Evolutionary conservation across 1,140 invertebrate genomes (phyloP).

Genomic region (Thaumatotibia leucotreta): DNA sequence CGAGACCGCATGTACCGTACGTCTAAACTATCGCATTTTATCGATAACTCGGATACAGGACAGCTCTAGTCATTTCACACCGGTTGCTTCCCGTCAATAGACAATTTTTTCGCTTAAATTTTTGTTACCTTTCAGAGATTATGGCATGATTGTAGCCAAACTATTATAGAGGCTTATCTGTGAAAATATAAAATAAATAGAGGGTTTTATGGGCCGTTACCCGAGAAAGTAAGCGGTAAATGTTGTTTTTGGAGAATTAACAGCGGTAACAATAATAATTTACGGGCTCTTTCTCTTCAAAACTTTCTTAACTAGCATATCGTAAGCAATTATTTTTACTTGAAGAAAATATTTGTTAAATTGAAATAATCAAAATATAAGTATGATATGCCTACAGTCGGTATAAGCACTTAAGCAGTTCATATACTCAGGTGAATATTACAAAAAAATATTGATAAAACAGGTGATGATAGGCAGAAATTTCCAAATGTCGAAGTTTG

Average conservation of each 20-base stretch:
- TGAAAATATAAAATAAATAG: neutral
- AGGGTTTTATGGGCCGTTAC: neutral
- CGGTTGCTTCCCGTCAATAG: constrained; percentile 21
- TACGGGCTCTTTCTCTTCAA: no score
- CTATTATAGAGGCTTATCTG: constrained; percentile 5
- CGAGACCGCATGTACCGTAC: no score
- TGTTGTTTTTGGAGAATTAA: neutral
- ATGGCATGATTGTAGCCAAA: neutral
- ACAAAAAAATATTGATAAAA: no score
- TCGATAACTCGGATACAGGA: neutral
- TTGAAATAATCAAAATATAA: no score
- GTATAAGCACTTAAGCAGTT: no score
- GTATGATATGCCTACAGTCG: no score
- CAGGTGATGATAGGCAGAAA: no score
- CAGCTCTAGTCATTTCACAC: constrained; percentile 34
- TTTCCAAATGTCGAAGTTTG: no score
- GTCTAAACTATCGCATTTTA: neutral
- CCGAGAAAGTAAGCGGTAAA: neutral
- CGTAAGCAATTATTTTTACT: no score
- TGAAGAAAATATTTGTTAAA: no score
- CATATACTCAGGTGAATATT: no score
- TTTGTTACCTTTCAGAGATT: constrained; percentile 10
- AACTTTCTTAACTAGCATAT: no score
- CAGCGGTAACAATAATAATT: neutral
- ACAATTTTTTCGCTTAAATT: constrained; percentile 21